These are phyloP conservation scores for Omphaloscelis lunosa DNA, from an alignment of 2,888 invertebrate species.

Conservation along the genomic window DNA sequence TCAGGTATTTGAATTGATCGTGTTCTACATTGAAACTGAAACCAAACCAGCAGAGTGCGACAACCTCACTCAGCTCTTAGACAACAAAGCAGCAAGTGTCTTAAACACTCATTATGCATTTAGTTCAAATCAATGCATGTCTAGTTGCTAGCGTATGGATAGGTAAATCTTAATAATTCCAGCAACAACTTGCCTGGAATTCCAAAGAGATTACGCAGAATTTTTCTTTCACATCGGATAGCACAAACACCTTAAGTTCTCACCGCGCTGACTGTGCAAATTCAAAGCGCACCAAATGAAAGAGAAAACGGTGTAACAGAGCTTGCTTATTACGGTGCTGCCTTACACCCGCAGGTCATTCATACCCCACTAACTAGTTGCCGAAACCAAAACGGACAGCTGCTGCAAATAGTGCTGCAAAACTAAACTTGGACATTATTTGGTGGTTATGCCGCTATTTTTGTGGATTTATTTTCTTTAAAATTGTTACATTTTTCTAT, in stretches of 20 bases:
- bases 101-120: slow-evolving; percentile 3
- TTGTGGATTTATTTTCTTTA: slow-evolving; percentile 25
- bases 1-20: slow-evolving; percentile 4
- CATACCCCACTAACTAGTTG: slow-evolving; percentile 49
- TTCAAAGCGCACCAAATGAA: slow-evolving; percentile 57
- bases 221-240: slow-evolving; percentile 28
- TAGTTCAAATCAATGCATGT: slow-evolving; percentile 20
- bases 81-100: neutral
- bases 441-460: slow-evolving; percentile 27
- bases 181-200: slow-evolving; percentile 11
- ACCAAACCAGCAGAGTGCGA: slow-evolving; percentile 11
- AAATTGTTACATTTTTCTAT: slow-evolving; percentile 6
- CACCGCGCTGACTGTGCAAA: slow-evolving; percentile 51
- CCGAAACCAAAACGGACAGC: slow-evolving; percentile 51
- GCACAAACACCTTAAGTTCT: slow-evolving; percentile 44
- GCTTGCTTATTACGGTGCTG: slow-evolving; percentile 54
- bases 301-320: slow-evolving; percentile 50
- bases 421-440: slow-evolving; percentile 52
- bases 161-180: slow-evolving; percentile 15
- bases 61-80: slow-evolving; percentile 9
- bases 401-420: slow-evolving; percentile 47
- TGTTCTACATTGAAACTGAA: slow-evolving; percentile 12
- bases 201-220: slow-evolving; percentile 22
- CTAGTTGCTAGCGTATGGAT: neutral
- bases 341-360: slow-evolving; percentile 36